phyloP scores from a whole-genome alignment of 2,888 invertebrate species.

The Dendrolimus pini region DNA sequence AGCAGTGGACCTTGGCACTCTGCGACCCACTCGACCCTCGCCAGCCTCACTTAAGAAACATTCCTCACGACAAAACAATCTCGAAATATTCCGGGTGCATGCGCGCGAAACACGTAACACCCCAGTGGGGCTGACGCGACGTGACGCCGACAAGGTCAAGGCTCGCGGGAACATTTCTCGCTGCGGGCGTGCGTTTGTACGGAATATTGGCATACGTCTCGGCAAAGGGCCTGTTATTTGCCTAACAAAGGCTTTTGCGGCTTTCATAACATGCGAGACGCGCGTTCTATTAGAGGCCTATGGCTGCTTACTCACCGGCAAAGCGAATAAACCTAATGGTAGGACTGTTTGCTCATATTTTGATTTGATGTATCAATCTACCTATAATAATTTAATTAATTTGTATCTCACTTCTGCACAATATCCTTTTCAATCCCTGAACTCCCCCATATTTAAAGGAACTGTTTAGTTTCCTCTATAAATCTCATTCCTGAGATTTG shows the following conservation, averaged over 20 bases:
- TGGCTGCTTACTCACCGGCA: too few species aligned
- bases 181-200: not conserved
- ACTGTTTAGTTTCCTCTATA: too few species aligned
- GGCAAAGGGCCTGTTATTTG: not conserved
- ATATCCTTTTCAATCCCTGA: too few species aligned
- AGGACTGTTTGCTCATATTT: too few species aligned
- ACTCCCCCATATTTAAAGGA: too few species aligned
- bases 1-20: not conserved
- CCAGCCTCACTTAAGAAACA: not conserved
- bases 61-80: not conserved
- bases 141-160: not conserved
- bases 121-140: not conserved
- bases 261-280: too few species aligned
- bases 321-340: too few species aligned
- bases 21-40: not conserved
- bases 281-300: too few species aligned
- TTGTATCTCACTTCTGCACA: too few species aligned
- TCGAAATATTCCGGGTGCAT: not conserved
- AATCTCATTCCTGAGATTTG: too few species aligned
- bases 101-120: not conserved
- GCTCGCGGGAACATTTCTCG: not conserved
- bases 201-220: not conserved
- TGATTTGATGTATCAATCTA: too few species aligned
- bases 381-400: too few species aligned
- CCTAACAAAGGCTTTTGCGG: not conserved